Evolutionary conservation across 2,888 invertebrate genomes (phyloP).

Genomic region (Pseudococcus jackbeardsleyi): DNA sequence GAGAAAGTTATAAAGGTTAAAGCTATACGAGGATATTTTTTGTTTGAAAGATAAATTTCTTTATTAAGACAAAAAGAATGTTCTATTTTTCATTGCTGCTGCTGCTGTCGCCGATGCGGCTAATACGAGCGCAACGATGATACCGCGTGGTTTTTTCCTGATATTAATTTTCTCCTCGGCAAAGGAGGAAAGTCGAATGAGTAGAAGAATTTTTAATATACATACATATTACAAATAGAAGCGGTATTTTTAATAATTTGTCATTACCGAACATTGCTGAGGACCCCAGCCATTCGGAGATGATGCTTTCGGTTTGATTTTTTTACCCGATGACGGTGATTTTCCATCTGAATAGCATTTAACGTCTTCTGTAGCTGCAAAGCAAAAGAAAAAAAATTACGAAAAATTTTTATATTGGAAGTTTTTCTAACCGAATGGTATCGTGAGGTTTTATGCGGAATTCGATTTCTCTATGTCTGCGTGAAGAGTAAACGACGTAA

Average conservation of each 20-base stretch:
- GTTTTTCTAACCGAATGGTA: background rate
- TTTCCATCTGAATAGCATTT: slow-evolving; percentile 64
- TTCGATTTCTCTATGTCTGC: background rate
- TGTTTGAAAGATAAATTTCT: slow-evolving; percentile 35
- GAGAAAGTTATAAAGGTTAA: slow-evolving; percentile 42
- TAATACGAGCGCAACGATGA: no score
- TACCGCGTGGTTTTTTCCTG: no score
- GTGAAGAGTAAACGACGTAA: no score
- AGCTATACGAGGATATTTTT: slow-evolving; percentile 35
- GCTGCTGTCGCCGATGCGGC: background rate
- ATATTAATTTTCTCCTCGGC: slow-evolving; percentile 31
- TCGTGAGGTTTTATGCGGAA: background rate
- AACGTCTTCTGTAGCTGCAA: slow-evolving; percentile 70
- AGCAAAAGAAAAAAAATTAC: background rate
- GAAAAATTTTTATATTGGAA: background rate
- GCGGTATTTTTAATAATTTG: slow-evolving; percentile 40
- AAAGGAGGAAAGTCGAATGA: background rate
- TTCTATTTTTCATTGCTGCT: background rate
- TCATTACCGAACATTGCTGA: slow-evolving; percentile 88
- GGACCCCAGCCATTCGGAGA: slow-evolving; percentile 92
- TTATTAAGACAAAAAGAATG: slow-evolving; percentile 43
- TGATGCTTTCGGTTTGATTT: slow-evolving; percentile 85
- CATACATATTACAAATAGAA: background rate
- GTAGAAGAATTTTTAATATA: background rate
- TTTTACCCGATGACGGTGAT: slow-evolving; percentile 69